phyloP scores from a whole-genome alignment of 2,113 vertebrate genomes.

The Oophaga pumilio region DNA sequence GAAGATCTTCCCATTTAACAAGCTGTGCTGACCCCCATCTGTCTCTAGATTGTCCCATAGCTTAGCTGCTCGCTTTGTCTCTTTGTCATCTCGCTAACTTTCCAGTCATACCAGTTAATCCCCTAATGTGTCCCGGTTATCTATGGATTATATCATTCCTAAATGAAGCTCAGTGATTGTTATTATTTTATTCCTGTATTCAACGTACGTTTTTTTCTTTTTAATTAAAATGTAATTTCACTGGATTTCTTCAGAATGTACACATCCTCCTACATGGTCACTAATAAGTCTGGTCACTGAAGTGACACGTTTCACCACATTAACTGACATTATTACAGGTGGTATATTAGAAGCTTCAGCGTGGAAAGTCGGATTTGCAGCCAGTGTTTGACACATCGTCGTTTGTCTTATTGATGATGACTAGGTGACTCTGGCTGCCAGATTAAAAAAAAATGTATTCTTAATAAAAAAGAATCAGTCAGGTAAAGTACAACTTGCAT shows the following conservation, averaged over 20 bases:
- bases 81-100: constrained; percentile 30
- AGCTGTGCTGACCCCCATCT: constrained; percentile 27
- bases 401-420: background rate
- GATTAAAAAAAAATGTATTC: background rate
- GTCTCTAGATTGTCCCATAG: constrained; percentile 17
- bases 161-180: constrained; percentile 10
- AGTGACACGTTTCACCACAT: background rate
- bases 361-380: background rate
- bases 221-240: background rate
- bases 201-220: background rate
- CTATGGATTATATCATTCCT: background rate
- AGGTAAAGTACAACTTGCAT: background rate
- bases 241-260: background rate
- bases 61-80: background rate
- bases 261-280: background rate
- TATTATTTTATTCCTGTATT: background rate
- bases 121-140: background rate
- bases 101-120: constrained; percentile 9
- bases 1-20: background rate
- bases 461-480: background rate
- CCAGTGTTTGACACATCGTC: background rate
- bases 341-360: background rate
- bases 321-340: background rate
- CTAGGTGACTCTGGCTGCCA: background rate
- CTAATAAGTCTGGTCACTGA: background rate